Conservation (phyloP, 2,888 invertebrate genomes). For the Teleogryllus oceanicus region DNA sequence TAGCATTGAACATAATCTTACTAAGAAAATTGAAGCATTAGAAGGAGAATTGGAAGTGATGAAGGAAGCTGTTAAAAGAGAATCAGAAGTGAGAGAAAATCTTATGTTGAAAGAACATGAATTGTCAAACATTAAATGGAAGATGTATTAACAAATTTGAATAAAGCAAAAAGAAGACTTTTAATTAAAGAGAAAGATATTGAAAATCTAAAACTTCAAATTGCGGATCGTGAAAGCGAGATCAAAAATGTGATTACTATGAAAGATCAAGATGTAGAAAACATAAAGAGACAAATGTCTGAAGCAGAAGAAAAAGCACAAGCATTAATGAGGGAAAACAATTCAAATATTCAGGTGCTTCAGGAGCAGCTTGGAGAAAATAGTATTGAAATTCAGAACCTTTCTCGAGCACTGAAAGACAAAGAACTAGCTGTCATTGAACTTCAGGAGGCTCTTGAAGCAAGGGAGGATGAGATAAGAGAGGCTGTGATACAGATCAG, state of each 20-base stretch:
- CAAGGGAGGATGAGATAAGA: conserved; percentile 57
- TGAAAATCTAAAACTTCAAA: conserved; percentile 38
- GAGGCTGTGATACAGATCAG: conserved; percentile 47
- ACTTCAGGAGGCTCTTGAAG: conserved; percentile 58
- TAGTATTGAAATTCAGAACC: background rate
- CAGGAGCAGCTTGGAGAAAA: conserved; percentile 41
- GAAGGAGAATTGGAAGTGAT: background rate
- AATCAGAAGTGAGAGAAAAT: background rate
- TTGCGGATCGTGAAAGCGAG: conserved; percentile 40
- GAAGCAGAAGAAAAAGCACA: conserved; percentile 37
- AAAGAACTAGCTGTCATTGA: conserved; percentile 56
- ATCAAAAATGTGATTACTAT: conserved; percentile 38
- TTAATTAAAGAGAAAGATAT: conserved; percentile 26
- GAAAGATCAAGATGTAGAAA: conserved; percentile 41
- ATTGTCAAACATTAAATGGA: conserved; percentile 20
- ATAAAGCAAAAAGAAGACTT: conserved; percentile 41
- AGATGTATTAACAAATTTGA: conserved; percentile 30
- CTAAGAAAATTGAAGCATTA: background rate
- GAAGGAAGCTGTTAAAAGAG: background rate
- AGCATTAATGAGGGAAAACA: conserved; percentile 39
- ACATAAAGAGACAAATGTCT: conserved; percentile 40
- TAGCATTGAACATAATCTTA: background rate
- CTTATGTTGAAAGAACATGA: background rate
- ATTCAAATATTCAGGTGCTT: conserved; percentile 39
- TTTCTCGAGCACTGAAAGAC: conserved; percentile 48